These are phyloP conservation scores for Drosophila tristis DNA, from an alignment of 1,140 invertebrate genomes.

Conservation along the genomic window DNA sequence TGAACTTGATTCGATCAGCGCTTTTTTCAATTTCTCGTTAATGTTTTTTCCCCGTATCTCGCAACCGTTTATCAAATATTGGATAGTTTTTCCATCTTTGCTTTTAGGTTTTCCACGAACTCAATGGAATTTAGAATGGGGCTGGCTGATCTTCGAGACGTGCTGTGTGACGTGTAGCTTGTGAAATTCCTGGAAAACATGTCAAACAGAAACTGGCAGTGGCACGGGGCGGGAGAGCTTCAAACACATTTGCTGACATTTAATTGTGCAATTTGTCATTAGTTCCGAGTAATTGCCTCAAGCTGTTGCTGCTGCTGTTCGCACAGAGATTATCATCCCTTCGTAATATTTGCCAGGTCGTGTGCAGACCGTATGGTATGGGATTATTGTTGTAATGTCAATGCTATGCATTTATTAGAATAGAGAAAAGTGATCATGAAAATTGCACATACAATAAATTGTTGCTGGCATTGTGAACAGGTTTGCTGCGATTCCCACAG, in stretches of 20 bases:
- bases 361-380: slow-evolving; percentile 36
- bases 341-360: slow-evolving; percentile 33
- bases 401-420: slow-evolving; percentile 38
- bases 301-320: slow-evolving; percentile 4
- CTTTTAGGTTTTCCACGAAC: slow-evolving; percentile 39
- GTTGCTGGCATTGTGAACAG: slow-evolving; percentile 37
- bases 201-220: not conserved
- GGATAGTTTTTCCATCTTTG: slow-evolving; percentile 19
- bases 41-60: slow-evolving; percentile 39
- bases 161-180: not conserved
- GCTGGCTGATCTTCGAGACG: slow-evolving; percentile 13
- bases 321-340: slow-evolving; percentile 23
- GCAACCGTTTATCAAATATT: slow-evolving; percentile 30
- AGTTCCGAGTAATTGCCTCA: slow-evolving; percentile 15
- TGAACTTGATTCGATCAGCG: slow-evolving; percentile 15
- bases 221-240: slow-evolving; percentile 3
- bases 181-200: slow-evolving; percentile 28
- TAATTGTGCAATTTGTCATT: not conserved
- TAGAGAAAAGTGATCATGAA: slow-evolving; percentile 12
- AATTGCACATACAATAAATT: slow-evolving; percentile 33
- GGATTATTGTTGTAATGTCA: slow-evolving; percentile 30
- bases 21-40: slow-evolving; percentile 34
- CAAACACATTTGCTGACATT: slow-evolving; percentile 5
- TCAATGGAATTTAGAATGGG: slow-evolving; percentile 12
- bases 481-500: slow-evolving; percentile 18